These are phyloP conservation scores for Morinoia aosen DNA, from an alignment of 2,888 invertebrate genomes.

Conservation along the genomic window DNA sequence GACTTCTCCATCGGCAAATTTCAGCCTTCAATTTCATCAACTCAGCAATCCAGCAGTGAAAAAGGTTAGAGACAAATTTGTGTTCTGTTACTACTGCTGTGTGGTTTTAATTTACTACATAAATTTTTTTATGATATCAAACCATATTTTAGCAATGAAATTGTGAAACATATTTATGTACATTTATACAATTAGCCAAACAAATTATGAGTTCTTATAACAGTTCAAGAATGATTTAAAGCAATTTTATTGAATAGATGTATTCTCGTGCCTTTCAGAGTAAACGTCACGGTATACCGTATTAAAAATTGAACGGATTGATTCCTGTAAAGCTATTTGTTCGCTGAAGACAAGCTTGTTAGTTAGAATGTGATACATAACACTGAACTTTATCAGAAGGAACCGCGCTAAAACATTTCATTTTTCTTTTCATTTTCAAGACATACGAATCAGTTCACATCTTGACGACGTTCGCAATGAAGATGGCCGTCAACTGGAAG, in stretches of 20 bases:
- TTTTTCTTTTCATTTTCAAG: not conserved
- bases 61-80: not conserved
- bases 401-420: not conserved
- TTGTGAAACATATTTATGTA: not conserved
- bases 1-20: slow-evolving; percentile 1
- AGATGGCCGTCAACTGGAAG: not conserved
- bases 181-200: not conserved
- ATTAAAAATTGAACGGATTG: not conserved
- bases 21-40: not conserved
- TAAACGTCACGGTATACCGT: not conserved
- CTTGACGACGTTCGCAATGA: not conserved
- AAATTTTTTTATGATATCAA: not conserved
- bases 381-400: not conserved
- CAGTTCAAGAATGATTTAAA: not conserved
- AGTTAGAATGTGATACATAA: not conserved
- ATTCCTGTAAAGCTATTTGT: not conserved
- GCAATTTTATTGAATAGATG: not conserved
- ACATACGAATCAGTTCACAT: not conserved
- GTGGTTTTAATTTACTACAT: not conserved
- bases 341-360: too few relatives aligned
- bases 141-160: not conserved
- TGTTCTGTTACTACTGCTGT: not conserved
- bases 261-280: not conserved
- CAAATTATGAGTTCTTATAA: not conserved
- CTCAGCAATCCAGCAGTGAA: not conserved